Base-by-base conservation (phyloP, 1,140 invertebrate genomes). In the Nylanderia fulva region DNA sequence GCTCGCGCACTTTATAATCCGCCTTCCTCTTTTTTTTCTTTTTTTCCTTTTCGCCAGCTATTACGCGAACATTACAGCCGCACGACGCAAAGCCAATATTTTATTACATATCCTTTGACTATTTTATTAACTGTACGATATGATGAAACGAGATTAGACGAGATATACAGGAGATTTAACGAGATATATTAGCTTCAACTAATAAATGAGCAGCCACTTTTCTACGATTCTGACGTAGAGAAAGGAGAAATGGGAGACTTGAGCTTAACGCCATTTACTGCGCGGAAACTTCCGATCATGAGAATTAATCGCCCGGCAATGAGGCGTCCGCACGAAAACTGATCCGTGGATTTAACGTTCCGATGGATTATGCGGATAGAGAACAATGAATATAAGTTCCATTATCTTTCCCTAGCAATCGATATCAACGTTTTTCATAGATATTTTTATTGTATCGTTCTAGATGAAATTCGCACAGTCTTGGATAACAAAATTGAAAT, bases 281-380 rank as follows among this genome's bases (percentile, higher is more conserved):
- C 33, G 27, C 33, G 27, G 58, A 69, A 88, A 88, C 5, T 85
- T 82, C 56, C 54, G 29, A 48, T 48, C 18, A 69, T 42, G 75
- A 69, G 29, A 88, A 88, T 88, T 88, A 89, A 89, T 89, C 76
- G 84, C 27, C 56, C 64, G 56, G 45, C 58, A 36, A 52, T 63
- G 66, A 85, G 84, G 58, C 54, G 33, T 63, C 60, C 33, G 36
- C 52, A 61, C 27, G 86, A 85, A 60, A 85, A 60, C 33, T 42
- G 86, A 88, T 88, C 74, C 48, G 15, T 21, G 75, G 64, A 85
- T 87, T 88, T 66, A 80, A 77, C 68, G 68, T 58, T 63, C 48
- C n/a, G 33, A 45, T 71, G 60, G 68, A 68, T 88, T 56, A 85
- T 85, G 15, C 68, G 24, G 21, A 36, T 27, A 54, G 74, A 45